These are phyloP conservation scores for Ligdia adustata DNA, from an alignment of 2,888 invertebrate genomes.

Conservation along the genomic window DNA sequence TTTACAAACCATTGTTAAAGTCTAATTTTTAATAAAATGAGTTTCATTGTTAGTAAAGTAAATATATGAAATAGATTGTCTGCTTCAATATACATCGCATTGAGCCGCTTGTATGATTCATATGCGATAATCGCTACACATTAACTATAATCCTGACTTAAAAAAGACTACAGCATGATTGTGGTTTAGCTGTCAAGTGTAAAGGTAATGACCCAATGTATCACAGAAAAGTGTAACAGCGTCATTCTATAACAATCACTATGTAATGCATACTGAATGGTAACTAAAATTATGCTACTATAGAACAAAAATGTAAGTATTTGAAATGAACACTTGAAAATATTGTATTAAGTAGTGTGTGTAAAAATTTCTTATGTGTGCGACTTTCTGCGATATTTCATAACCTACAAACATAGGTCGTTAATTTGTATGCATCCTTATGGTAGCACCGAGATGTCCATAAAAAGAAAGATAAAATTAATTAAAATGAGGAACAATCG, in stretches of 20 bases:
- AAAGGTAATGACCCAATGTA: constrained; percentile 6
- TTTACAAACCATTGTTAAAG: too few relatives aligned
- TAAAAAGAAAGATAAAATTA: constrained; percentile 38
- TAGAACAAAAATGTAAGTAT: too few relatives aligned
- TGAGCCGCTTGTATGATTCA: not conserved
- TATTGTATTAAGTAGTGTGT: too few relatives aligned
- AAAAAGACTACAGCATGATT: too few relatives aligned
- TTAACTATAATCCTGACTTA: too few relatives aligned
- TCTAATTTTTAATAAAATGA: too few relatives aligned
- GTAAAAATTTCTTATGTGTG: too few relatives aligned
- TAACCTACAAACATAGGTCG: not conserved
- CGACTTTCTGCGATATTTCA: too few relatives aligned
- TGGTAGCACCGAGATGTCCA: constrained; percentile 37
- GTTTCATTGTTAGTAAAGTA: not conserved
- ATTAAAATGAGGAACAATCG: constrained; percentile 39
- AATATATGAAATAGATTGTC: constrained; percentile 1
- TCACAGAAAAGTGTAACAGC: constrained; percentile 13
- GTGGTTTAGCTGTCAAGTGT: too few relatives aligned
- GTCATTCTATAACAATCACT: not conserved
- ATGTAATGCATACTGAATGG: constrained; percentile 5
- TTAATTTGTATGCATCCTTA: constrained; percentile 16
- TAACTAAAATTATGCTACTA: too few relatives aligned
- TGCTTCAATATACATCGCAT: not conserved
- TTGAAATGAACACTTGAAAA: too few relatives aligned
- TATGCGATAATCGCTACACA: too few relatives aligned